A percentile compares a stretch with the other conserved stretches of the same genome.
phyloP scores from a whole-genome alignment of 2,797 vertebrate species.

The Mionectes olivaceus region DNA sequence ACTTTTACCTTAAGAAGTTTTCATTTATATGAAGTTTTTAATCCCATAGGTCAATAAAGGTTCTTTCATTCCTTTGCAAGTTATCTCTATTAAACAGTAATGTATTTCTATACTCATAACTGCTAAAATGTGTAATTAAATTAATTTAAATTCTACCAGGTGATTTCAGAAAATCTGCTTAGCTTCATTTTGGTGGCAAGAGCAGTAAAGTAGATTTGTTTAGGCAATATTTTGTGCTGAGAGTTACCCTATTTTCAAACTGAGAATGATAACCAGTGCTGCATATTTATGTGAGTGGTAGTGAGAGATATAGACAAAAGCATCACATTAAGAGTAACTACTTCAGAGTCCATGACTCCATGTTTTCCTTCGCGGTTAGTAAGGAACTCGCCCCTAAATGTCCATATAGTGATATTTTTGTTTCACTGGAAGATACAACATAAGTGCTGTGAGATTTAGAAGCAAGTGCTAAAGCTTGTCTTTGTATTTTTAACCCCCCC shows the following conservation, averaged over 20 bases:
- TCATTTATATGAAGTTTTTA: not conserved
- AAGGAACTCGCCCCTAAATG: not conserved
- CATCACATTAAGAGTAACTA: not conserved
- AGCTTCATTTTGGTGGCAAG: not conserved
- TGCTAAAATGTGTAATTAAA: not conserved
- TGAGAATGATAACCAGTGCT: not conserved
- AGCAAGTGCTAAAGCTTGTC: not conserved
- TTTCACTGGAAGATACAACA: not conserved
- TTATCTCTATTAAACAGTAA: not conserved
- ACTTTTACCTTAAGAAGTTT: not conserved
- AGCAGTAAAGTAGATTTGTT: not conserved
- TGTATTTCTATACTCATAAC: not conserved
- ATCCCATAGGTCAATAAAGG: not conserved
- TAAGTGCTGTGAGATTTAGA: not conserved
- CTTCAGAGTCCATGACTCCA: not conserved
- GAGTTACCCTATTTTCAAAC: not conserved
- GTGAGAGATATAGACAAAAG: not conserved
- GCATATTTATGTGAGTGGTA: not conserved
- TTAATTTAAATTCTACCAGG: not conserved
- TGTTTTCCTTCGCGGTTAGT: not conserved
- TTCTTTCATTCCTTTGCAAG: not conserved
- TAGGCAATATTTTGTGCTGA: not conserved
- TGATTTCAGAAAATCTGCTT: not conserved
- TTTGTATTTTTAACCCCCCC: not conserved
- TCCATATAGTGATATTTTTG: not conserved